A percentile compares a stretch with the other conserved stretches of the same genome.
Evolutionary conservation across 2,113 vertebrate species (phyloP).

Genomic region (Brienomyrus longianalis): DNA sequence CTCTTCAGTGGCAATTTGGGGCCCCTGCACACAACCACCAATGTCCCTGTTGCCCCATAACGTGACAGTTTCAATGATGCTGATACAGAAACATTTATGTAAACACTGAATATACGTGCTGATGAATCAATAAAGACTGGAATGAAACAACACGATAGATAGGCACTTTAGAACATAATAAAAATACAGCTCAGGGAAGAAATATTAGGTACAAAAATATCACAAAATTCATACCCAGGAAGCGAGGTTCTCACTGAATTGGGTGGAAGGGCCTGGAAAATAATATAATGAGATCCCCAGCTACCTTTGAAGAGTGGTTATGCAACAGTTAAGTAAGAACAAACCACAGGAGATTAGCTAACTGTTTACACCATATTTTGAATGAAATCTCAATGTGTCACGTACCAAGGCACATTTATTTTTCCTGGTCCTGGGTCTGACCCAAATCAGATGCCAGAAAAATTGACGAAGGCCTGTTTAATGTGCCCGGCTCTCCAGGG

Average conservation of each 20-base stretch:
- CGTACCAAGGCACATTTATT: background rate
- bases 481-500: background rate
- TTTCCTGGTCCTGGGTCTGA: background rate
- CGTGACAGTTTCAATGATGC: background rate
- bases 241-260: background rate
- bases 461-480: background rate
- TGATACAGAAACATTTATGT: background rate
- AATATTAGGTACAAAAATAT: background rate
- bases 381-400: background rate
- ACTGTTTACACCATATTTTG: background rate
- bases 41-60: background rate
- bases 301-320: background rate
- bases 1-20: background rate
- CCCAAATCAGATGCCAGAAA: background rate
- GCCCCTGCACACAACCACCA: background rate
- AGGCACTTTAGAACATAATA: background rate
- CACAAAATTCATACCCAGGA: background rate
- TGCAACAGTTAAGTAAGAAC: background rate
- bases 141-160: background rate
- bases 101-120: background rate
- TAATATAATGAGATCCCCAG: constrained; percentile 3
- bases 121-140: background rate
- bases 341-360: background rate
- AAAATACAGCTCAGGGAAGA: background rate
- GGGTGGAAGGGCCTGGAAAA: background rate